Conservation (phyloP, 2,113 vertebrate species). For the Turdus rufiventris region DNA sequence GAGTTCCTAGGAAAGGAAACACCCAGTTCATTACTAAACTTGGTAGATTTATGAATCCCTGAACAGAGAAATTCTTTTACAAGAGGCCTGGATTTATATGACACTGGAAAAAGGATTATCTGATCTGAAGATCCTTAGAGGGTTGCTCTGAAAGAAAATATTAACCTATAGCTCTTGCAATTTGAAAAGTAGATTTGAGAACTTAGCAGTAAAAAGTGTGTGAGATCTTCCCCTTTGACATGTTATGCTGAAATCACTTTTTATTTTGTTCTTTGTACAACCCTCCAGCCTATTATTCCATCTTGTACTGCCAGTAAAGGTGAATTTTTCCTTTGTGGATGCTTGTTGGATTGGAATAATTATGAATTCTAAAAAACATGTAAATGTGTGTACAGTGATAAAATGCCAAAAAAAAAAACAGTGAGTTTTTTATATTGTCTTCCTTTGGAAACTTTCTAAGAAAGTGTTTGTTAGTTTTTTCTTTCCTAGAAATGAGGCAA, state of each 20-base stretch:
- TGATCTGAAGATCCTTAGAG: constrained; percentile 49
- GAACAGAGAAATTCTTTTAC: constrained; percentile 60
- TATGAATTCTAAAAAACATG: not conserved
- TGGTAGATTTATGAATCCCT: constrained; percentile 60
- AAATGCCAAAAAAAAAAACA: not conserved
- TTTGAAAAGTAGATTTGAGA: constrained; percentile 46
- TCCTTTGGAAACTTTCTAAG: not conserved
- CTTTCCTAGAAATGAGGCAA: not conserved
- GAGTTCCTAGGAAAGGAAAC: constrained; percentile 46
- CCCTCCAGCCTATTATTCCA: not conserved
- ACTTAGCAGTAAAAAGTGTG: not conserved
- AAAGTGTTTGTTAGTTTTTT: not conserved
- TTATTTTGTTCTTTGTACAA: not conserved
- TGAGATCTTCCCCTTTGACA: constrained; percentile 1
- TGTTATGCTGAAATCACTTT: not conserved
- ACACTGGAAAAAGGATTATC: constrained; percentile 59
- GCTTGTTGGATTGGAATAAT: not conserved
- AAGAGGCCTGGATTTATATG: constrained; percentile 54
- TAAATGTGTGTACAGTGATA: not conserved
- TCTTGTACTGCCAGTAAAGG: not conserved
- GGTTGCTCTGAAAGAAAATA: constrained; percentile 45
- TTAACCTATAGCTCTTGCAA: constrained; percentile 50
- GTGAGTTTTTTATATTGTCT: accelerated
- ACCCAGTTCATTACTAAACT: constrained; percentile 49
- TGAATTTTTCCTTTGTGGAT: not conserved